Percentiles rank a stretch among this genome's conserved stretches.
Conservation (phyloP, 2,113 vertebrate species). For the Myocastor coypus region DNA sequence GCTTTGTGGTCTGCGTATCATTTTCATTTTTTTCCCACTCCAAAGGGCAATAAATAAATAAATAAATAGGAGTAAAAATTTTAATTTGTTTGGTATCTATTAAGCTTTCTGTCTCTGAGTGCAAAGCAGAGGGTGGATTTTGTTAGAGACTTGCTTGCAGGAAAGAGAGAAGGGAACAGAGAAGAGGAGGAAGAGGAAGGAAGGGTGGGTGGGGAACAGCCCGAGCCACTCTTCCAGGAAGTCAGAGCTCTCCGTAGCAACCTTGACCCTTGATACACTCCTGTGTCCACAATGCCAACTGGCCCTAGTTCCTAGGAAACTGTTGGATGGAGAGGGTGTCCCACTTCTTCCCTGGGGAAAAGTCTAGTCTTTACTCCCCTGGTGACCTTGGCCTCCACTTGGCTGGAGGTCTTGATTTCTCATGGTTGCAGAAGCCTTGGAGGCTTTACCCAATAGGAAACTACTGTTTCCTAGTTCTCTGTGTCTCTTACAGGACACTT, state of each 20-base stretch:
- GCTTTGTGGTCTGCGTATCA: not conserved
- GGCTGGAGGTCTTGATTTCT: not conserved
- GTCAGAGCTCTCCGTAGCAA: not conserved
- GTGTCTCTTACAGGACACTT: not conserved
- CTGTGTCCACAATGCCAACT: fast-evolving
- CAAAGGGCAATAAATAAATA: not conserved
- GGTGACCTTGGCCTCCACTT: not conserved
- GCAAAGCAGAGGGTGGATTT: not conserved
- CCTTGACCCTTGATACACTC: not conserved
- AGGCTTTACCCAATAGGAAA: not conserved
- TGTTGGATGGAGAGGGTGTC: no score
- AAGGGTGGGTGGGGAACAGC: not conserved
- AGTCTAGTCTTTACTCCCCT: fast-evolving
- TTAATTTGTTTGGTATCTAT: not conserved
- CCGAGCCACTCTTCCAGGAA: not conserved
- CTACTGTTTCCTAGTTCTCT: fast-evolving
- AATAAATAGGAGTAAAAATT: not conserved
- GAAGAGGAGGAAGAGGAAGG: no score
- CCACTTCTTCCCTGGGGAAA: not conserved
- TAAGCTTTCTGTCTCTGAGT: not conserved
- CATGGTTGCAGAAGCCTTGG: fast-evolving
- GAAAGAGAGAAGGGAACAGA: not conserved
- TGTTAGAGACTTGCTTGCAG: not conserved
- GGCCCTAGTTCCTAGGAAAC: not conserved
- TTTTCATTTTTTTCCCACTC: not conserved